Percentiles rank a stretch among this genome's conserved stretches.
Conservation (phyloP, 2,113 vertebrate species). For the Mesembrinibis cayennensis region DNA sequence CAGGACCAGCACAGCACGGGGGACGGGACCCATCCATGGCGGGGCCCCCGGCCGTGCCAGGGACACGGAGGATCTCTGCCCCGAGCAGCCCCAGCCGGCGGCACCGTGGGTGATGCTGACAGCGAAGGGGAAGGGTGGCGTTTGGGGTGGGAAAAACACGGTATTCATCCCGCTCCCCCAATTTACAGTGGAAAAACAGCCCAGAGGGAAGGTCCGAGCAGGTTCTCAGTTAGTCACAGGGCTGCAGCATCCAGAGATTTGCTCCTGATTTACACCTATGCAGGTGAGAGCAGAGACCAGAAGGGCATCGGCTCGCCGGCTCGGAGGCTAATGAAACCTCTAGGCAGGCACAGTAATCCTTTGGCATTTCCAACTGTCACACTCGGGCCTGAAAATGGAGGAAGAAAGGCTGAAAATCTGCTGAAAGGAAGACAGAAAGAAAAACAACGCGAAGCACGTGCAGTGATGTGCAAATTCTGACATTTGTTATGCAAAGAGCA, state of each 20-base stretch:
- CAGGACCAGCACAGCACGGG: rapidly evolving
- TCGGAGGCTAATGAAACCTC: not conserved
- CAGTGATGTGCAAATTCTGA: not conserved
- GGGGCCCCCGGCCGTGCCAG: not conserved
- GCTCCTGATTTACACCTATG: not conserved
- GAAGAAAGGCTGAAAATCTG: not conserved
- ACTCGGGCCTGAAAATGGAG: rapidly evolving
- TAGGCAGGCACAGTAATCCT: not conserved
- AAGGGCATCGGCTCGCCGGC: not conserved
- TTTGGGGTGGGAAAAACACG: not conserved
- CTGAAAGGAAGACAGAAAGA: not conserved
- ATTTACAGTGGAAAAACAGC: not conserved
- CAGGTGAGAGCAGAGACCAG: not conserved
- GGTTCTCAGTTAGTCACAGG: not conserved
- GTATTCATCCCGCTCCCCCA: no score
- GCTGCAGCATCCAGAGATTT: not conserved
- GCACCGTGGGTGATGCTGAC: no score
- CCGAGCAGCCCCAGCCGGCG: not conserved
- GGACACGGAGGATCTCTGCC: no score
- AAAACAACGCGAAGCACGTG: rapidly evolving
- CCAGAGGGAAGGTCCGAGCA: not conserved
- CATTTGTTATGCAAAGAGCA: not conserved
- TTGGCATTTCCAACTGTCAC: not conserved
- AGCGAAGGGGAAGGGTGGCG: not conserved
- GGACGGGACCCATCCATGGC: not conserved